Evolutionary conservation across 2,797 vertebrate genomes (phyloP), one percentile per base, ranked within the genome.

Genomic region (Rhinichthys osculus): DNA sequence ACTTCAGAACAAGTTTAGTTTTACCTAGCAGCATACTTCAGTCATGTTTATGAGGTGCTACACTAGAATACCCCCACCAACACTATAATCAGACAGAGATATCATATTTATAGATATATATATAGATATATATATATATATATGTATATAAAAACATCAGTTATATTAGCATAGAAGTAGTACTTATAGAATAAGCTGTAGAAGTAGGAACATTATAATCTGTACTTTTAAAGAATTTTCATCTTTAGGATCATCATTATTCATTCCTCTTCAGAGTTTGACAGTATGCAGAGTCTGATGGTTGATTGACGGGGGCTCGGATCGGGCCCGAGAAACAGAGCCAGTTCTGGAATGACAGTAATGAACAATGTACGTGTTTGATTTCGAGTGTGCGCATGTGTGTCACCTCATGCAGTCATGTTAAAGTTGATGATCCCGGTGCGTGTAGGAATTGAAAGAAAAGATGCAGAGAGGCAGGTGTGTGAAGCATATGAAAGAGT

Each of bases 121-220:
- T 16, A 47, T 14, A 47, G 4, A 92, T 92, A 86, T 84, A 84
- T 83, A 85, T 84, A 84, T 83, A 85, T 91, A 94, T 91, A 91
- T 92, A 81, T 89, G 86, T 87, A 89, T 90, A 91, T 90, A 92
- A 89, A 91, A 91, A 89, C 93, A 95, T 95, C 93, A 94, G 94
- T 94, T 94, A 92, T 93, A 93, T 90, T 94, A 94, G 92, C 88
- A 94, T 93, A 95, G 93, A 88, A 94, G 94, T 94, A 95, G 93
- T 94, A 94, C 93, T 95, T 94, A 93, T 94, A 95, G 94, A 95
- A 94, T 95, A 95, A 95, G 94, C 94, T 94, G 92, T 94, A 95
- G 94, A 94, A 95, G 94, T 95, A 96, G 93, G 94, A 95, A 94
- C 94, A 93, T 94, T 94, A 94, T 93, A 94, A 93, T 94, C 89